Base-by-base conservation (phyloP, 2,113 vertebrate genomes). In the Mesitornis unicolor region DNA sequence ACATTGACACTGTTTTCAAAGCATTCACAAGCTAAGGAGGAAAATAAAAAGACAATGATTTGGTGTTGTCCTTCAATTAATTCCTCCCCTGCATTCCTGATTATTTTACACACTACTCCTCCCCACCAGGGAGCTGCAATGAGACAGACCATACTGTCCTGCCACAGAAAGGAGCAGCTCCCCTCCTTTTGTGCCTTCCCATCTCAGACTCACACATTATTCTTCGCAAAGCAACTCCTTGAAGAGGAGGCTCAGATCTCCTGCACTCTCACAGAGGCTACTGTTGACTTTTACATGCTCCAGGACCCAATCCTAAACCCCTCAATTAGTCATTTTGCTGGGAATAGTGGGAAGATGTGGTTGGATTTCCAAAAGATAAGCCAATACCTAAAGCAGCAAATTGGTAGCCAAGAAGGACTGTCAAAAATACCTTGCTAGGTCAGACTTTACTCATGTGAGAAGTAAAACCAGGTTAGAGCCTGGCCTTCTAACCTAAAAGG, bases 21-120 rank as follows among this genome's bases (percentile, higher is more conserved):
- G 99, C 99, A 53, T 97, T 99, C 87, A 99, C 98, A 81, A 99
- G 98, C 99, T 99, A 97, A 75, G 95, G 93, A 93, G 87, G 90
- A 98, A 38, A 98, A 93, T 2, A 79, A 82, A 50, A 79, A 21
- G 28, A 95, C 71, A 90, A 84, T 82, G 4, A 74, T 19, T 87
- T n/a, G 53, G 36, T 60, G 67, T 36, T 53, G 21, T 53, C 78
- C 93, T 74, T 69, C 35, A 83, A 48, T 81, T 45, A 45, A 84
- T 54, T 78, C 59, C 54, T 89, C 38, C 51, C 28, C 53, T 35
- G n/a, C 17, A 9, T 42, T 79, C 36, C 76, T 59, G 60, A 64
- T 10, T 26, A 21, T 28, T 75, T 86, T 56, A 69, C 18, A 69
- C 24, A 38, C 28, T 77, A 13, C 68, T 69, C 63, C 51, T 82